Evolutionary conservation across 2,113 vertebrate species (phyloP).

Genomic region (Ptyas mucosa): DNA sequence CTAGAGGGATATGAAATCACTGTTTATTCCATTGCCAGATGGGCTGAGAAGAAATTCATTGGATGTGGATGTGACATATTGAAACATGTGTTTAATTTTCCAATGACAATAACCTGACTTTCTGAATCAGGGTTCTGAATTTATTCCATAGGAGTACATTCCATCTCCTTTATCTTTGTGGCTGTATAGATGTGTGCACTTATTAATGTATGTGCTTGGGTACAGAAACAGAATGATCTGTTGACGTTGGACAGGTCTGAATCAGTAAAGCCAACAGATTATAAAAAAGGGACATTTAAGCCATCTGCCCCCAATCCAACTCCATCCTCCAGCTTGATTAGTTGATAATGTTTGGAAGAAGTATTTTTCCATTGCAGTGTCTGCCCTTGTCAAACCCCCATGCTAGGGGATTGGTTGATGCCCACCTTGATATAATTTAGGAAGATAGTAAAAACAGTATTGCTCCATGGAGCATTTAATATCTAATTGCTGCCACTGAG

Average conservation of each 20-base stretch:
- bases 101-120: neutral
- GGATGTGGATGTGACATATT: neutral
- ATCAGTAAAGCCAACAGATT: neutral
- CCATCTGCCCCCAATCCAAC: neutral
- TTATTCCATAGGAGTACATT: neutral
- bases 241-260: neutral
- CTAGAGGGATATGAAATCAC: neutral
- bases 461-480: neutral
- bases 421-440: neutral
- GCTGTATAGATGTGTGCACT: neutral
- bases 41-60: neutral
- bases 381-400: neutral
- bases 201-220: neutral
- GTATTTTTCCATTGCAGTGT: neutral
- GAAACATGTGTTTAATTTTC: neutral
- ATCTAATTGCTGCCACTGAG: neutral
- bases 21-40: neutral
- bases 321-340: neutral
- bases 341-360: neutral
- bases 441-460: neutral
- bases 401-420: neutral
- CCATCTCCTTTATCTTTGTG: neutral
- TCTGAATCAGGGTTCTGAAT: neutral
- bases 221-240: neutral
- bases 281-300: neutral